These are phyloP conservation scores for roundworm (Caenorhabditis elegans) DNA, from an alignment of 1,140 invertebrate species.

Conservation along the genomic window WBcel235 BX284606.5:1175001-1175500, in stretches of 20 bases:
- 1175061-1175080: neutral
- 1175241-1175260: conserved; percentile 21
- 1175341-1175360: too few species aligned
- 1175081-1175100: neutral
- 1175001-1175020: conserved; percentile 33
- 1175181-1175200: neutral
- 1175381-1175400: too few species aligned
- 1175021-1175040: conserved; percentile 17
- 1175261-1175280: conserved; percentile 51
- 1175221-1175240: conserved; percentile 9
- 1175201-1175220: neutral
- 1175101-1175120: neutral
- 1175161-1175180: neutral
- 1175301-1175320: too few species aligned
- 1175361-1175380: too few species aligned
- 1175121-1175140: neutral
- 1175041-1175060: conserved; percentile 31
- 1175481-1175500: too few species aligned
- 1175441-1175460: neutral
- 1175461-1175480: too few species aligned
- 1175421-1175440: neutral
- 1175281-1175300: conserved; percentile 44
- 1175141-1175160: neutral
- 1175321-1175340: too few species aligned
- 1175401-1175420: too few species aligned